Evolutionary conservation across 2,113 vertebrate genomes (phyloP).

Genomic region (Cacatua alba): DNA sequence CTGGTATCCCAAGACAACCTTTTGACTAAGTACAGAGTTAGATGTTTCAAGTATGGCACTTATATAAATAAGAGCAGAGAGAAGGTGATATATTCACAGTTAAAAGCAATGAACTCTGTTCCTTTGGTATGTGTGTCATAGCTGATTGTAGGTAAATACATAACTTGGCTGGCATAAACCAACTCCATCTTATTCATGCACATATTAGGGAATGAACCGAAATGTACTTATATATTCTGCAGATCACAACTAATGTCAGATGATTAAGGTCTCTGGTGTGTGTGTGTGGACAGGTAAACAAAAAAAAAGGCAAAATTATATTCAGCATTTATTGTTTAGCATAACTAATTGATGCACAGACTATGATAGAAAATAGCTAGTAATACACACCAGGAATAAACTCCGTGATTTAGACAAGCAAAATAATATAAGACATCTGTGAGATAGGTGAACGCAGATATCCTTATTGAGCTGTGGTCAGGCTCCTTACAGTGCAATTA

Average conservation of each 20-base stretch:
- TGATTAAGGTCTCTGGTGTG: slow-evolving; percentile 95
- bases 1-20: slow-evolving; percentile 64
- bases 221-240: slow-evolving; percentile 46
- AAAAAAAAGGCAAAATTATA: slow-evolving; percentile 76
- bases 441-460: slow-evolving; percentile 59
- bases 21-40: slow-evolving; percentile 73
- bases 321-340: slow-evolving; percentile 76
- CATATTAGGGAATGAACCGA: not conserved
- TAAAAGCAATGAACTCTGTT: slow-evolving; percentile 73
- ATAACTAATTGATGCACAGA: slow-evolving; percentile 64
- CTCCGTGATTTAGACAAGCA: slow-evolving; percentile 49
- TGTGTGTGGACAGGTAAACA: slow-evolving; percentile 88
- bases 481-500: slow-evolving; percentile 56
- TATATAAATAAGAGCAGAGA: slow-evolving; percentile 77
- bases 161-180: slow-evolving; percentile 44
- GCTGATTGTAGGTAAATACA: slow-evolving; percentile 52
- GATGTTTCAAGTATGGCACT: slow-evolving; percentile 79
- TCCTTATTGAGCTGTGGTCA: slow-evolving; percentile 46
- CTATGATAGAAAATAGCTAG: slow-evolving; percentile 58
- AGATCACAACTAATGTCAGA: slow-evolving; percentile 74
- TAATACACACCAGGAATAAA: slow-evolving; percentile 65
- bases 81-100: slow-evolving; percentile 71
- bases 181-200: slow-evolving; percentile 52
- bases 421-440: slow-evolving; percentile 62
- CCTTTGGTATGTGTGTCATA: slow-evolving; percentile 79